phyloP scores from a whole-genome alignment of 2,113 vertebrate species.

The Sebastes schlegelii region DNA sequence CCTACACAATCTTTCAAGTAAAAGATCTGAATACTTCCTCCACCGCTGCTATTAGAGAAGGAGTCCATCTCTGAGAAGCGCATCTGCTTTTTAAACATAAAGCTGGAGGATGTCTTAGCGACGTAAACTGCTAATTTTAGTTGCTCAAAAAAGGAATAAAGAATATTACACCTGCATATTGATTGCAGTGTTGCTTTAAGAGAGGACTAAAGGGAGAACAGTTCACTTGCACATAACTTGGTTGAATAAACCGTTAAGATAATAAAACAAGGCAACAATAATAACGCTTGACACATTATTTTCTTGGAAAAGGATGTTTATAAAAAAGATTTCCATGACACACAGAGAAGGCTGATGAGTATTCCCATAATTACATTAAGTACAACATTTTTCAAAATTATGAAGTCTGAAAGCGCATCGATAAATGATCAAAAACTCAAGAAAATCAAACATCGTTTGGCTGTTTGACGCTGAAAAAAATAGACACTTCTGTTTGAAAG shows the following conservation, averaged over 20 bases:
- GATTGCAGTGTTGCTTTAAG: too few species aligned
- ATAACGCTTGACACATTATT: constrained; percentile 24
- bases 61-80: too few species aligned
- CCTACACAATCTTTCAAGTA: too few species aligned
- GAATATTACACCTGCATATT: neutral
- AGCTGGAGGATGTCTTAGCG: neutral
- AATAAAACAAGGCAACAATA: neutral
- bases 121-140: neutral
- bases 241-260: neutral
- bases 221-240: neutral
- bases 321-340: constrained; percentile 58
- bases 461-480: neutral
- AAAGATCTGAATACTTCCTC: too few species aligned
- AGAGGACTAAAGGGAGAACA: neutral
- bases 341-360: constrained; percentile 33
- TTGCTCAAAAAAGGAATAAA: neutral
- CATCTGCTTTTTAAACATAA: too few species aligned
- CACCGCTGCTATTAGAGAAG: too few species aligned
- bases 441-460: neutral
- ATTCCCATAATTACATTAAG: constrained; percentile 39
- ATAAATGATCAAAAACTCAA: constrained; percentile 20
- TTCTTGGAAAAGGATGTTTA: constrained; percentile 75
- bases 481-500: neutral
- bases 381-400: constrained; percentile 39
- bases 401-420: neutral